Evolutionary conservation across 2,888 invertebrate genomes (phyloP), one percentile per base, ranked within the genome.

Genomic region (Stictocephala bisonia): DNA sequence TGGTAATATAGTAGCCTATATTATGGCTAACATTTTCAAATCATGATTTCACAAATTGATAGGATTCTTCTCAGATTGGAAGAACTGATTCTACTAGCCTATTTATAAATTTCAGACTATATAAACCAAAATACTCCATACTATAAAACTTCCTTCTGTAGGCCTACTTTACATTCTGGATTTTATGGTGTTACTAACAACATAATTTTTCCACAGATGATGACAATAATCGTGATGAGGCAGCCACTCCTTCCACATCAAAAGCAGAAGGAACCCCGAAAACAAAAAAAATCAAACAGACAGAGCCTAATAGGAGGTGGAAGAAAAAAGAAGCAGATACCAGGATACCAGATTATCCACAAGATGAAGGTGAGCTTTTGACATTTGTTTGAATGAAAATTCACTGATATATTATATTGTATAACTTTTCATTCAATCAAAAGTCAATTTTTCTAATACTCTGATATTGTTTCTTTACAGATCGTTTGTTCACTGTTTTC

Each of bases 321-420:
- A 44, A 44, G 44, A 44, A 44, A 44, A 44, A 44, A 20, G 44
- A 44, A 44, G 11, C 44, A 44, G 44, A 6, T 15, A 44, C 44
- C 44, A 44, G 44, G 44, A 44, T 44, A 18, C 44, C 44, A 44
- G 44, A 44, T 44, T 44, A 44, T 44, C 44, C 44, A 6, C 44
- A 44, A 6, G 44, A 44, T 44, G 44, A 4, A 44, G 44, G 44
- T 44, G 44, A 44, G 44, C 44, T 44, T 18, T 44, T 44, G 44
- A 44, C 44, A 44, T 44, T 44, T 44, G 44, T 44, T 44, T 44
- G 44, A 44, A 44, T 44, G 44, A 44, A 44, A 44, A 44, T 15
- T 44, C 11, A 44, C 44, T 44, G 44, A 44, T 4, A 44, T n/a
- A n/a, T n/a, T 44, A 44, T 44, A 20, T 44, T 44, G 3, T 44